Conservation (phyloP, 2,797 vertebrate genomes). For the Poeciliopsis turneri region DNA sequence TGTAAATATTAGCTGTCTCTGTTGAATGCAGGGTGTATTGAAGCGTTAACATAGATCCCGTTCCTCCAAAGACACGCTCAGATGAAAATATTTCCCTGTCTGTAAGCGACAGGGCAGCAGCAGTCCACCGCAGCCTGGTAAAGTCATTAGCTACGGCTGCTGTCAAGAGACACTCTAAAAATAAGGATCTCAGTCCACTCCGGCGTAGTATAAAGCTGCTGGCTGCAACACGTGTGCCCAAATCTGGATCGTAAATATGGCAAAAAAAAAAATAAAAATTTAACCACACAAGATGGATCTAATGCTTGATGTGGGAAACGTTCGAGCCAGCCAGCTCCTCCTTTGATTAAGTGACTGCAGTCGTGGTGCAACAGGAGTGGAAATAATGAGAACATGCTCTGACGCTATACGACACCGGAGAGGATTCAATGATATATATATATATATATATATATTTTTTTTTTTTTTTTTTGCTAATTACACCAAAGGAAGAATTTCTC, state of each 20-base stretch:
- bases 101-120: slow-evolving; percentile 28
- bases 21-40: background rate
- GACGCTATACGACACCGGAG: slow-evolving; percentile 32
- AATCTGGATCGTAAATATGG: slow-evolving; percentile 47
- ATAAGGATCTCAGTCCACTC: slow-evolving; percentile 41
- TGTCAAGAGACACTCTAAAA: slow-evolving; percentile 57
- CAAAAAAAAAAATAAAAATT: slow-evolving; percentile 20
- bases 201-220: slow-evolving; percentile 41
- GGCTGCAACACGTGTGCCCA: slow-evolving; percentile 33
- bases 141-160: slow-evolving; percentile 63
- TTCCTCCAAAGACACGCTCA: slow-evolving; percentile 18
- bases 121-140: slow-evolving; percentile 45
- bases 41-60: slow-evolving; percentile 1
- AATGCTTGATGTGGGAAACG: slow-evolving; percentile 30
- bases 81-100: slow-evolving; percentile 18
- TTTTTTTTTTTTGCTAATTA: slow-evolving; percentile 36
- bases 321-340: slow-evolving; percentile 19
- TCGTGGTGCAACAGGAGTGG: slow-evolving; percentile 27
- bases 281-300: slow-evolving; percentile 30
- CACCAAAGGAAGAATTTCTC: slow-evolving; percentile 46
- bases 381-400: slow-evolving; percentile 37
- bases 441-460: no score
- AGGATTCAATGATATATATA: slow-evolving; percentile 31
- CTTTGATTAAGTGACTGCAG: slow-evolving; percentile 20
- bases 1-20: background rate